Evolutionary conservation across 2,888 invertebrate genomes (phyloP), one percentile per base, ranked within the genome.

Genomic region (Thalpophila matura): DNA sequence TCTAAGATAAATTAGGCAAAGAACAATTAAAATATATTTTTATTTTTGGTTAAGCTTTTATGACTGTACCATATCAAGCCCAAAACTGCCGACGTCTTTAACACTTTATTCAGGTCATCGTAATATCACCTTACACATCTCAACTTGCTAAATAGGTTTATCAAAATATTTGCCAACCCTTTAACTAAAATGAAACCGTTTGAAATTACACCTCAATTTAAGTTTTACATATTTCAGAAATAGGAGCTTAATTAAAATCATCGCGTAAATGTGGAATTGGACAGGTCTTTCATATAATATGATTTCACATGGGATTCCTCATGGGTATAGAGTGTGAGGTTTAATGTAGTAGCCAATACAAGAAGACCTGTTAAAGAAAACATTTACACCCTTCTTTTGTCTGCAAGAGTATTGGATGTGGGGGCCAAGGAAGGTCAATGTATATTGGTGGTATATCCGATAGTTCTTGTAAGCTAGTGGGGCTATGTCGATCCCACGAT

Each of bases 281-380:
- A 22, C n/a, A 40, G 45, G 64, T 72, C 79, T 79, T 85, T 88
- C 84, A 86, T 85, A 82, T 67, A 64, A 81, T 85, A 86, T 79
- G 81, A 82, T 83, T 83, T 84, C 82, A 80, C 49, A 82, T 78
- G 75, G 82, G 77, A 79, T 78, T 77, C 84, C 89, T 86, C 86
- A 60, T 72, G 89, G 84, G 86, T 64, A 78, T 78, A 81, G 59
- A 77, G 47, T 47, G 74, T 70, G 76, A 78, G 82, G 77, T 68
- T 83, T 83, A 84, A 84, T 80, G 76, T 80, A 80, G 80, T 78
- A 80, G 77, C 77, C 20, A 42, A 18, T 61, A 18, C 58, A 53
- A 46, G 33, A 47, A 27, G 64, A 71, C 27, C 75, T 33, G 10
- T 45, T 45, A 22, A n/a, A 26, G 7, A 14, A 35, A 54, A 7